Evolutionary conservation across 2,113 vertebrate species (phyloP).

Genomic region (Ancistrus triradiatus): DNA sequence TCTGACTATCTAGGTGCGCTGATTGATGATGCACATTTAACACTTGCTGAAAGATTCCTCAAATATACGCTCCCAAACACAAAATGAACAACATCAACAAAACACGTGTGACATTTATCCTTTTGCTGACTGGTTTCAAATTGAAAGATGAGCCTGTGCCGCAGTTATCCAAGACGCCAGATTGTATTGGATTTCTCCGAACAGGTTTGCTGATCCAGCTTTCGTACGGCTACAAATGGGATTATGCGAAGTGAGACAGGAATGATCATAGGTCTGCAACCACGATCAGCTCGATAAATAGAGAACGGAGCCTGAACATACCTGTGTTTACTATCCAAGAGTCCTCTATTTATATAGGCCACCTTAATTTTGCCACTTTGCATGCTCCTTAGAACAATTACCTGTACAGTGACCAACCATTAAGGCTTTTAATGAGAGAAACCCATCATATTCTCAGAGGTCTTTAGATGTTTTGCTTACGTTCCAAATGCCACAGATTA

Average conservation of each 20-base stretch:
- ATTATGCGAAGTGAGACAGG: conserved; percentile 1
- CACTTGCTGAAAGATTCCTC: conserved; percentile 7
- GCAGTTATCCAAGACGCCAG: background rate
- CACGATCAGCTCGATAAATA: conserved; percentile 4
- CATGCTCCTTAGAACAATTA: too few species aligned
- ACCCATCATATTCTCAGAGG: too few species aligned
- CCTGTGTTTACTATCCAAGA: too few species aligned
- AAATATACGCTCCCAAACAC: background rate
- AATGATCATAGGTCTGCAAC: conserved; percentile 4
- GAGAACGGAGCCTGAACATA: background rate
- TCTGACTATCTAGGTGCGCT: conserved; percentile 1
- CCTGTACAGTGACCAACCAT: too few species aligned
- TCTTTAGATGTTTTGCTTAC: too few species aligned
- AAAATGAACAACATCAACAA: conserved; percentile 9
- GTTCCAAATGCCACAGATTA: too few species aligned
- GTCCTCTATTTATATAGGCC: too few species aligned
- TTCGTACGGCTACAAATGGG: background rate
- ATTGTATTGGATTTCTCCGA: background rate
- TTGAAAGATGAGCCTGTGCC: background rate
- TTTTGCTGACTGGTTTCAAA: conserved; percentile 9
- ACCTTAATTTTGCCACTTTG: too few species aligned
- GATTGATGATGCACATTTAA: conserved; percentile 4
- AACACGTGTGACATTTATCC: conserved; percentile 21
- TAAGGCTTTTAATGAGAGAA: too few species aligned
- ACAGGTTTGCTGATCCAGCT: conserved; percentile 5